Evolutionary conservation across 2,797 vertebrate species (phyloP), one percentile per base, ranked within the genome.

Genomic region (Premnoplex brunnescens): DNA sequence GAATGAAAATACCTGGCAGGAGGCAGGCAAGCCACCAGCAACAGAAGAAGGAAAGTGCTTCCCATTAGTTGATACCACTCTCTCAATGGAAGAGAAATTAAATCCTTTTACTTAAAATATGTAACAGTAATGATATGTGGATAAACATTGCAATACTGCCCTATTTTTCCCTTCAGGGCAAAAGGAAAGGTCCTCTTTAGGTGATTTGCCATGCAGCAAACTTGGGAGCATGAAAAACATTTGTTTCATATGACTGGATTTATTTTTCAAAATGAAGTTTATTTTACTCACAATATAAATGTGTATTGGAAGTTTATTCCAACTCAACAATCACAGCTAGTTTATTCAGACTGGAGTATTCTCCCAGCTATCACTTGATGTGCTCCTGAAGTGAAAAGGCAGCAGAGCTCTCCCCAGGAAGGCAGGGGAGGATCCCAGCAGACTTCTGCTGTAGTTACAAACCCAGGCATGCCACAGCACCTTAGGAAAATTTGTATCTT

Each of bases 21-120:
- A 71, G 32, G 56, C 6, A 48, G 43, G 20, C 1, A 6, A 83
- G 23, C 26, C 8, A 1, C 44, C 68, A 79, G 32, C 1, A 5
- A 74, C 0, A 2, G 9, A 14, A 36, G 39, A 48, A 79, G 12
- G 26, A 68, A 85, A 55, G 19, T 0, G 0, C n/a, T 73, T 76
- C 39, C 43, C 14, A 8, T 36, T 24, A 48, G 27, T 6, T 41
- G 27, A 77, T 14, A 55, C 3, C 43, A 74, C 5, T 6, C 36
- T 84, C 66, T 36, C 7, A 30, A 56, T 30, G n/a, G 36, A 91
- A 85, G 18, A 30, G 30, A 89, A 95, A 73, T 27, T 14, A 87
- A 74, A 87, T 4, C 28, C 9, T n/a, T 75, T 49, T 48, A 49
- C 24, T 60, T 69, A 41, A 76, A 79, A 44, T 8, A 91, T 0